Evolutionary conservation across 2,113 vertebrate genomes (phyloP).

Genomic region (Naja naja): DNA sequence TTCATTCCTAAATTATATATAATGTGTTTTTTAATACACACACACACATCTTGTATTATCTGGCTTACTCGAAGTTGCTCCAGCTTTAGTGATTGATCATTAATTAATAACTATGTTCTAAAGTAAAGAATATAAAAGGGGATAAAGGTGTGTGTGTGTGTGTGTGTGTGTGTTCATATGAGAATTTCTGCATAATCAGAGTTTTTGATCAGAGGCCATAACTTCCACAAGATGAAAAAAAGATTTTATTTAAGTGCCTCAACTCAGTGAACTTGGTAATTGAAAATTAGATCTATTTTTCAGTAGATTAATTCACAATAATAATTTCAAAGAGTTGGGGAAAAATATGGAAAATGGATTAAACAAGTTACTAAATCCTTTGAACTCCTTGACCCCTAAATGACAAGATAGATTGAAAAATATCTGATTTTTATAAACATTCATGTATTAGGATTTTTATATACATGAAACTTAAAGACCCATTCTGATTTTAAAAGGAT

Average conservation of each 20-base stretch:
- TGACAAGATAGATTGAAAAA: neutral
- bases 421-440: neutral
- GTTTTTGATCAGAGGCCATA: neutral
- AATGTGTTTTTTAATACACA: neutral
- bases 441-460: conserved; percentile 5
- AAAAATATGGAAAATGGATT: neutral
- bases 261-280: neutral
- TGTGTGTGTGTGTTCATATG: neutral
- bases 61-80: neutral
- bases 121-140: neutral
- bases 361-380: neutral
- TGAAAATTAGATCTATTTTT: neutral
- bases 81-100: neutral
- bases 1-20: neutral
- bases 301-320: neutral
- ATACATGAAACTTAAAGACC: neutral
- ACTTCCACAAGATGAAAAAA: neutral
- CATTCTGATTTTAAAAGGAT: neutral
- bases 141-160: neutral
- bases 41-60: neutral
- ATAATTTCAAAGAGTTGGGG: neutral
- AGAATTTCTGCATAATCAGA: neutral
- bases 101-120: neutral
- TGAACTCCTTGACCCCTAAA: neutral
- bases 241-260: neutral